Evolutionary conservation across 2,113 vertebrate genomes (phyloP).

Genomic region (Callospermophilus lateralis): DNA sequence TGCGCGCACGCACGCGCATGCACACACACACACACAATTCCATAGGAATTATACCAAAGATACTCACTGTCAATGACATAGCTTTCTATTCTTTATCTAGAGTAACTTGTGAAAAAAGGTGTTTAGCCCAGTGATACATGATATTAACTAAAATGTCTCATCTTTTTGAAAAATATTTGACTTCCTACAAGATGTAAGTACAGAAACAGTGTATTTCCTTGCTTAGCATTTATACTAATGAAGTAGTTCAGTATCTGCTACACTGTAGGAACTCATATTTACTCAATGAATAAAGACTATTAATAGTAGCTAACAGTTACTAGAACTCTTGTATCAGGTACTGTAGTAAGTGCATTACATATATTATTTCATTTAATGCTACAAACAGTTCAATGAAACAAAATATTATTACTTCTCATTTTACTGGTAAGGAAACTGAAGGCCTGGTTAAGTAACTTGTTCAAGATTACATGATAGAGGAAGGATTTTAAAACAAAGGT

Average conservation of each 20-base stretch:
- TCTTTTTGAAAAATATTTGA: conserved; percentile 16
- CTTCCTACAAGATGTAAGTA: not conserved
- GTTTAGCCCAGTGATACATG: not conserved
- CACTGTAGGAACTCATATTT: not conserved
- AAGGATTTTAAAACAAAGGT: conserved; percentile 17
- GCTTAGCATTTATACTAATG: not conserved
- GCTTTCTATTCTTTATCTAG: not conserved
- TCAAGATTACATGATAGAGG: conserved; percentile 14
- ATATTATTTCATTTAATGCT: conserved; percentile 47
- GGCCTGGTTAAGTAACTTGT: conserved; percentile 43
- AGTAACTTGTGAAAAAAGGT: conserved; percentile 7
- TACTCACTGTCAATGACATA: not conserved
- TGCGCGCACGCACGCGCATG: no score
- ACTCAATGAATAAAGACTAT: conserved; percentile 35
- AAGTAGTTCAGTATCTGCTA: not conserved
- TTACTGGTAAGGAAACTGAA: conserved; percentile 56
- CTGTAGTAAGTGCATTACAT: not conserved
- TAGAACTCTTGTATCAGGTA: conserved; percentile 12
- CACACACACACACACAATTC: no score
- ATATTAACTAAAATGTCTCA: conserved; percentile 34
- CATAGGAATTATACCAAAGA: conserved; percentile 46
- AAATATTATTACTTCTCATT: conserved; percentile 44
- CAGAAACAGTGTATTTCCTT: not conserved
- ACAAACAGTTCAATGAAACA: conserved; percentile 2
- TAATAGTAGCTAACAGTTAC: conserved; percentile 25